Conservation (phyloP, 1,140 invertebrate species). For the Tetramorium simillimum region DNA sequence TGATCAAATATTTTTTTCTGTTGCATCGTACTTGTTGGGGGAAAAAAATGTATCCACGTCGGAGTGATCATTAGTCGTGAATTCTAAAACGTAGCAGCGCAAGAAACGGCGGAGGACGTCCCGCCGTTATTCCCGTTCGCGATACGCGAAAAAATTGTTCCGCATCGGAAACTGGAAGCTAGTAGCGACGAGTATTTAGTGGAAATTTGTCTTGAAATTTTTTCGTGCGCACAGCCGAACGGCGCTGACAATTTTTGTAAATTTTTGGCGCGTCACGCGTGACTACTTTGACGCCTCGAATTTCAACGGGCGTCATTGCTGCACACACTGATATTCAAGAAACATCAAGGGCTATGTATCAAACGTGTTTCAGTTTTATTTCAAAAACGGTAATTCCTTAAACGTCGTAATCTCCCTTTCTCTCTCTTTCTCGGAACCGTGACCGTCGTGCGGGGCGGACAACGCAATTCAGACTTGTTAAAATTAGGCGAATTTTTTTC, state of each 20-base stretch:
- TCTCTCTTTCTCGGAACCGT: neutral
- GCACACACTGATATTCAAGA: slow-evolving; percentile 59
- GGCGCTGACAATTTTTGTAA: slow-evolving; percentile 59
- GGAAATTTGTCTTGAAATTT: slow-evolving; percentile 57
- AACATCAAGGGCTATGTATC: slow-evolving; percentile 59
- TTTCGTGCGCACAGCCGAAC: slow-evolving; percentile 41
- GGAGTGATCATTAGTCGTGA: slow-evolving; percentile 68
- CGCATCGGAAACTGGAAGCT: slow-evolving; percentile 4
- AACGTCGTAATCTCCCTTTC: neutral
- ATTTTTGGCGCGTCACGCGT: slow-evolving; percentile 61
- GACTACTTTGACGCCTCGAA: slow-evolving; percentile 61
- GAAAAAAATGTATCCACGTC: slow-evolving; percentile 65
- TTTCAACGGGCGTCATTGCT: slow-evolving; percentile 59
- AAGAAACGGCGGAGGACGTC: slow-evolving; percentile 35
- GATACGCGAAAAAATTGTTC: slow-evolving; percentile 23
- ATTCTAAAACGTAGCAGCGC: slow-evolving; percentile 60
- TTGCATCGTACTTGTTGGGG: slow-evolving; percentile 64
- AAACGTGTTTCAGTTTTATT: slow-evolving; percentile 43
- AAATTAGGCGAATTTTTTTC: slow-evolving; percentile 17
- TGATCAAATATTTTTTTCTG: slow-evolving; percentile 76
- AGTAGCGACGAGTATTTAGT: slow-evolving; percentile 38
- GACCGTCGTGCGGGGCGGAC: neutral
- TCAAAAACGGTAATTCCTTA: slow-evolving; percentile 33
- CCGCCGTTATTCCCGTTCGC: neutral
- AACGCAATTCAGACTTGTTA: neutral